These are phyloP conservation scores for Champsocephalus esox DNA, from an alignment of 2,797 vertebrate species.

Conservation along the genomic window DNA sequence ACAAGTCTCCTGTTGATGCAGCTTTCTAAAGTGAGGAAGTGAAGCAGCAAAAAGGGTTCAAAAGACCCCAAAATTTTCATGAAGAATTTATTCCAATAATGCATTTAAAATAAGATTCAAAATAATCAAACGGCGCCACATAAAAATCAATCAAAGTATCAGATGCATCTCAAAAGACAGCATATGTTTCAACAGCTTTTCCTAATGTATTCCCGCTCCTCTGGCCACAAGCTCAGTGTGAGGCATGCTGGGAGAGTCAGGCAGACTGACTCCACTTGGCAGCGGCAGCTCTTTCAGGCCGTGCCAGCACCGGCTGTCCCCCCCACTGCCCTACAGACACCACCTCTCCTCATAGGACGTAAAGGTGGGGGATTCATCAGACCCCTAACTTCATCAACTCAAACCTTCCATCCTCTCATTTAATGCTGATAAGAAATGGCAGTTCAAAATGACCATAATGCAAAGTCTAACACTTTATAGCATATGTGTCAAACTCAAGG, in stretches of 20 bases:
- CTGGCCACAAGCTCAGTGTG: slow-evolving; percentile 55
- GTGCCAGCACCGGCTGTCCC: slow-evolving; percentile 73
- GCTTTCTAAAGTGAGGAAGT: not conserved
- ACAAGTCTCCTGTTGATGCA: not conserved
- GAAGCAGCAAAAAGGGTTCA: not conserved
- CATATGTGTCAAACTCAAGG: too few species aligned
- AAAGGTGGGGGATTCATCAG: slow-evolving; percentile 13
- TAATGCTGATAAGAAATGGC: not conserved
- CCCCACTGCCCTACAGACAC: slow-evolving; percentile 30
- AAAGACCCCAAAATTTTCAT: not conserved
- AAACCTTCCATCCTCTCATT: not conserved
- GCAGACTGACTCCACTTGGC: slow-evolving; percentile 82
- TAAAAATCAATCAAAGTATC: slow-evolving; percentile 53
- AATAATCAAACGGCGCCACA: slow-evolving; percentile 20
- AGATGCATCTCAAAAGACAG: slow-evolving; percentile 26
- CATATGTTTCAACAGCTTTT: slow-evolving; percentile 73
- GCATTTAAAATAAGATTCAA: slow-evolving; percentile 16
- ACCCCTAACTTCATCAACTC: not conserved
- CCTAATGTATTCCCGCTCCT: slow-evolving; percentile 67
- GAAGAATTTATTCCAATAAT: too few species aligned
- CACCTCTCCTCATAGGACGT: slow-evolving; percentile 28
- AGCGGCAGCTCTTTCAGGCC: slow-evolving; percentile 72
- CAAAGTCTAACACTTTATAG: not conserved
- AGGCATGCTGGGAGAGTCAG: slow-evolving; percentile 65
- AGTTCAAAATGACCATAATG: not conserved